Evolutionary conservation across 2,888 invertebrate genomes (phyloP), one percentile per base, ranked within the genome.

Genomic region (Geotrupes spiniger): DNA sequence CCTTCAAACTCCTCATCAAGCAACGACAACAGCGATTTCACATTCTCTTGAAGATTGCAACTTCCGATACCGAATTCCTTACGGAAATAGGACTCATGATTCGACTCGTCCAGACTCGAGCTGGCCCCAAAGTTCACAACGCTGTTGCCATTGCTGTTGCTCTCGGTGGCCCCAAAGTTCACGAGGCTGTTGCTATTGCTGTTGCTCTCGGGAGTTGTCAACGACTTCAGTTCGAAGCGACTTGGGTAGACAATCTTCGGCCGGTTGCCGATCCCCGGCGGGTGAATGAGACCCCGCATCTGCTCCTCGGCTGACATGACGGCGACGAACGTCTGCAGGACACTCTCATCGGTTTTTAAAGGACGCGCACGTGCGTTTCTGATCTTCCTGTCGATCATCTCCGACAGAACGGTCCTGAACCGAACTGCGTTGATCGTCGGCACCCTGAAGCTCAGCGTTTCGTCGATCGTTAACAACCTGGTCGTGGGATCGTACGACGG

Each of bases 261-360:
- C 41, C 87, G 75, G 66, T 85, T 85, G 0, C 89, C 89, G 49
- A 90, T 84, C 0, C 88, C 88, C 4, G 78, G 73, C 0, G 89
- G 89, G 62, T 87, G 85, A 44, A 78, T 80, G 3, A 90, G 70
- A 0, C 85, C 84, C 6, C 83, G 76, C 5, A 81, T 79, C 55
- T 80, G 79, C 63, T 91, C 91, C 63, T 89, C 89, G 1, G 80
- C 79, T 5, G 81, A 82, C 36, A 91, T 70, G 0, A 89, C 80
- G 48, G 78, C 78, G 0, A 84, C 82, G 0, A 88, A 76, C 0
- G 85, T 78, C 52, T 78, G 78, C 0, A 89, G 72, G 2, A 88
- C 81, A 59, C 80, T 81, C 62, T 87, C 87, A 68, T 89, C 89
- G 11, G 78, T 66, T 1, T 75, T 76, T 6, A 78, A 75, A 72